phyloP scores from a whole-genome alignment of 1,140 invertebrate species.

The Drosophila virilis region DNA sequence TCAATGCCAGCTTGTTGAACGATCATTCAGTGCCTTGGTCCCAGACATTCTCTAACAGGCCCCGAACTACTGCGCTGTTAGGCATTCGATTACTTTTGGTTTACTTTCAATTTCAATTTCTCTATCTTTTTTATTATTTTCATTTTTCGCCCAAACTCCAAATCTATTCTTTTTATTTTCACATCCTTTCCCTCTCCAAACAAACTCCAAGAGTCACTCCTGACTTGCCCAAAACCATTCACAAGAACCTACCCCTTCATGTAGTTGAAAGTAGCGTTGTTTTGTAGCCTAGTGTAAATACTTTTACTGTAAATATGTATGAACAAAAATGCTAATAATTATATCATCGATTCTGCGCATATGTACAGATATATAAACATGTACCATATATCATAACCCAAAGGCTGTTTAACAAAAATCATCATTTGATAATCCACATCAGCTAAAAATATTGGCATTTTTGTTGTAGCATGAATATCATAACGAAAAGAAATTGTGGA shows the following conservation, averaged over 20 bases:
- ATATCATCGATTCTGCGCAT: constrained; percentile 55
- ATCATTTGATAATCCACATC: constrained; percentile 41
- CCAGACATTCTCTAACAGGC: constrained; percentile 25
- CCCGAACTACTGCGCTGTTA: constrained; percentile 64
- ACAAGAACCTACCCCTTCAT: constrained; percentile 74
- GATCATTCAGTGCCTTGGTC: constrained; percentile 30
- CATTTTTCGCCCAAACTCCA: constrained; percentile 18
- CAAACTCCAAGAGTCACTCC: constrained; percentile 85
- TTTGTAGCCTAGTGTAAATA: constrained; percentile 79
- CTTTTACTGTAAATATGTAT: constrained; percentile 40
- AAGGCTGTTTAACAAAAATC: constrained; percentile 24
- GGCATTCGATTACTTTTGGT: constrained; percentile 57
- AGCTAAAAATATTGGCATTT: constrained; percentile 74
- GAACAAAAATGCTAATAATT: constrained; percentile 83
- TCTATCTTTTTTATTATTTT: constrained; percentile 39
- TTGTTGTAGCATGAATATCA: constrained; percentile 67
- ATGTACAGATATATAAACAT: constrained; percentile 21
- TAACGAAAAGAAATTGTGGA: constrained; percentile 42
- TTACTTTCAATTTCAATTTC: constrained; percentile 30
- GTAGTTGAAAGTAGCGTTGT: constrained; percentile 80
- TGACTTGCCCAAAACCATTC: constrained; percentile 85
- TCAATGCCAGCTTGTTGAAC: constrained; percentile 38
- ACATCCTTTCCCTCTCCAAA: constrained; percentile 71
- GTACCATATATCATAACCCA: constrained; percentile 17
- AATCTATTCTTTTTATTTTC: constrained; percentile 46